A percentile compares a stretch with the other conserved stretches of the same genome.
These are phyloP conservation scores for Drosophila gaucha DNA, from an alignment of 2,888 invertebrate genomes.

Conservation along the genomic window DNA sequence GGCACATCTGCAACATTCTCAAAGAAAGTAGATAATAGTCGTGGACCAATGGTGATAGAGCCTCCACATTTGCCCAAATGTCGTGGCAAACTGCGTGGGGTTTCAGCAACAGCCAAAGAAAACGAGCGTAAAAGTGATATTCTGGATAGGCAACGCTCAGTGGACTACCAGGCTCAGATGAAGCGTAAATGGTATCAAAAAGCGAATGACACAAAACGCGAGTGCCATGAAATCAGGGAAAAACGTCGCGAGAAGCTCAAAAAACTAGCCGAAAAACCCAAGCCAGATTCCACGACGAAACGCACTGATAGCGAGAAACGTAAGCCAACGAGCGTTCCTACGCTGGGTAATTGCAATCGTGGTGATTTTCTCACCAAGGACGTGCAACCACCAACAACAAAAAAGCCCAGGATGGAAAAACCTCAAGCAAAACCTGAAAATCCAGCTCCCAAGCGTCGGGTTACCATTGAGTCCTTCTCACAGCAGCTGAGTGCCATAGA, in stretches of 20 bases:
- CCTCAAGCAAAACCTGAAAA: not conserved
- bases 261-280: slow-evolving; percentile 68
- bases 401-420: slow-evolving; percentile 40
- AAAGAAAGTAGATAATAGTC: not conserved
- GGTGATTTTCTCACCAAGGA: slow-evolving; percentile 86
- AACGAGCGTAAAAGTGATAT: slow-evolving; percentile 16
- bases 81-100: slow-evolving; percentile 78
- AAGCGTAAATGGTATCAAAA: slow-evolving; percentile 80
- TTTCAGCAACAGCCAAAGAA: slow-evolving; percentile 45
- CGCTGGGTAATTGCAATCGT: slow-evolving; percentile 86
- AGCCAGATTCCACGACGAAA: not conserved
- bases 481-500: slow-evolving; percentile 51
- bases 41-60: slow-evolving; percentile 70
- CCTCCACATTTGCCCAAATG: slow-evolving; percentile 74
- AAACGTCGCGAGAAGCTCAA: slow-evolving; percentile 77
- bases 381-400: slow-evolving; percentile 19
- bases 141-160: slow-evolving; percentile 30
- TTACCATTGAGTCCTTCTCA: slow-evolving; percentile 50
- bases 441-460: slow-evolving; percentile 14
- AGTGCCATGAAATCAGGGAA: slow-evolving; percentile 55
- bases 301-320: slow-evolving; percentile 13
- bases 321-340: slow-evolving; percentile 56
- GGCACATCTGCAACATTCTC: not conserved
- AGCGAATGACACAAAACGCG: slow-evolving; percentile 61
- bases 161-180: slow-evolving; percentile 45